Percentiles rank a stretch among this genome's conserved stretches.
Evolutionary conservation across 2,113 vertebrate species (phyloP).

Genomic region (cattle (Bos taurus)): DNA sequence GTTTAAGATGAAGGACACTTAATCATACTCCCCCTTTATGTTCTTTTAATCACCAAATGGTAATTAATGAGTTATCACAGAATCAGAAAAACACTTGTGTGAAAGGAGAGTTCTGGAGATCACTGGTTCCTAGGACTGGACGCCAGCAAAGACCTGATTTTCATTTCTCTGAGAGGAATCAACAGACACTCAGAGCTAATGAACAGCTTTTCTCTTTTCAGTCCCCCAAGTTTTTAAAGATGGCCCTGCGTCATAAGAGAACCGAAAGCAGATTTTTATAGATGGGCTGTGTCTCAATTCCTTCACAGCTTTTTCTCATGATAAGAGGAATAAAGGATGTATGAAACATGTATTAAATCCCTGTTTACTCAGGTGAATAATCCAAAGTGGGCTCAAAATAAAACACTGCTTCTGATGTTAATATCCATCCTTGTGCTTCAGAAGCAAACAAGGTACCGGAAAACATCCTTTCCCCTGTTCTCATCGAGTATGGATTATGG

Average conservation of each 20-base stretch:
- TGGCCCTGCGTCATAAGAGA: background rate
- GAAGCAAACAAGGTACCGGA: background rate
- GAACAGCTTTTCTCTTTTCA: constrained; percentile 39
- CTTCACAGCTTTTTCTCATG: constrained; percentile 15
- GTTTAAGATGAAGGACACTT: constrained; percentile 45
- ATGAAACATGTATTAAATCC: background rate
- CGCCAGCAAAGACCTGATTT: constrained; percentile 49
- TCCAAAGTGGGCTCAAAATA: background rate
- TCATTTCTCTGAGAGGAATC: constrained; percentile 42
- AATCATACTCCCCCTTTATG: constrained; percentile 53
- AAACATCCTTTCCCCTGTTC: background rate
- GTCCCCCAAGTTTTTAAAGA: constrained; percentile 19
- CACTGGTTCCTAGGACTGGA: background rate
- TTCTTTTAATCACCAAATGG: constrained; percentile 66
- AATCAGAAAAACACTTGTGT: constrained; percentile 59
- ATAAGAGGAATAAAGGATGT: background rate
- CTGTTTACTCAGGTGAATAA: background rate
- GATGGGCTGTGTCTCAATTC: background rate
- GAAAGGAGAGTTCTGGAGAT: constrained; percentile 32
- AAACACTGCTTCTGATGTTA: background rate
- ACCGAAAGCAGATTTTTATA: background rate
- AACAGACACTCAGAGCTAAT: constrained; percentile 43
- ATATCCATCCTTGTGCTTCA: background rate
- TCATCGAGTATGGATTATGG: rapidly evolving
- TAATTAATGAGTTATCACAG: constrained; percentile 56